Base-by-base conservation (phyloP, 2,888 invertebrate genomes). In the Frankliniella fusca region DNA sequence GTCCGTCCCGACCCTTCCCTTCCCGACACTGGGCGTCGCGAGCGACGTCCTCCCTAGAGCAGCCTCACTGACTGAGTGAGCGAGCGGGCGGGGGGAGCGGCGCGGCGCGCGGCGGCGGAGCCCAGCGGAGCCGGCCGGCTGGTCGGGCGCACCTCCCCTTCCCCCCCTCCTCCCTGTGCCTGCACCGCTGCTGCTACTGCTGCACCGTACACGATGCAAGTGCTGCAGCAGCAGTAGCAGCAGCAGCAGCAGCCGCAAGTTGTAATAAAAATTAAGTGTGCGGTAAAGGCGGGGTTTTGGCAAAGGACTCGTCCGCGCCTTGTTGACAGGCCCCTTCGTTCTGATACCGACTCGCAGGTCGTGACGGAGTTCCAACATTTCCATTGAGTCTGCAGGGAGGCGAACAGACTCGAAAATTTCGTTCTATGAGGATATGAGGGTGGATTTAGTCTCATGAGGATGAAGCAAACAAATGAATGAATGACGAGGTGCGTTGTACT, bases 1-100 rank as follows among this genome's bases (percentile, higher is more conserved):
- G 61, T 61, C 61, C 70, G 70, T 76, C 70, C 70, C 70, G n/a
- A 9, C 70, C 70, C 70, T 23, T 27, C 70, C 70, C 70, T 20
- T 20, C 70, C 70, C 70, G 70, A 23, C 70, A 9, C 70, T 9
- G 9, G 11, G 12, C 70, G 23, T 27, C 2, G 70, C 70, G 70
- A 1, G 11, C 27, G 27, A 27, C 70, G 23, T 76, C 70, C 23
- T 5, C 27, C 2, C 23, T 27, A 11, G 70, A 76, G 70, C 27
- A 27, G 27, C 23, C 70, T 11, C 18, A 18, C 15, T n/a, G 18
- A 61, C 54, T 18, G 20, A 7, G 70, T 27, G 70, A 27, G 70
- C 70, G 18, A 54, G 70, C 70, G 9, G 9, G 27, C 23, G 9
- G 70, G 27, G n/a, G 70, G 9, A 23, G 70, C 70, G 23, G 70